Evolutionary conservation across 2,888 invertebrate species (phyloP), one percentile per base, ranked within the genome.

Genomic region (Drosophila paranaensis): DNA sequence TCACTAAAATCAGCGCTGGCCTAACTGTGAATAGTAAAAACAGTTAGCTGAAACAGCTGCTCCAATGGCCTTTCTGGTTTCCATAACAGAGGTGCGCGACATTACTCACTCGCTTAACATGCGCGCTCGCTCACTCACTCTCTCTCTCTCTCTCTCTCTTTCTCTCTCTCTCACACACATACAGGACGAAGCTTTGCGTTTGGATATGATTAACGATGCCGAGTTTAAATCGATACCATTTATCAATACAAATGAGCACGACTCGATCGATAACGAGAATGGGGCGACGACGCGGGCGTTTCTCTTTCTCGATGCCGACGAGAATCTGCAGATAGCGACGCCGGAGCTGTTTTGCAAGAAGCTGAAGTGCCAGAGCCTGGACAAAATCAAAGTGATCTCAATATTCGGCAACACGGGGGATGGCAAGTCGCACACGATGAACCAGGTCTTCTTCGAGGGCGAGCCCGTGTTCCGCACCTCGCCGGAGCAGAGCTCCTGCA

Each of bases 401-500:
- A 96, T 97, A 87, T 96, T 97, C 93, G 97, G 97, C 3, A 97
- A 96, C 88, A 96, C 96, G 0, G 97, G 97, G 0, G 97, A 96
- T 93, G 97, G 97, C 2, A 97, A 97, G 92, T 96, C 96, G 3
- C 94, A 95, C 87, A 96, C 96, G 0, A 92, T 97, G 87, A 97
- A 97, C 92, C 94, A 96, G 82, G 94, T 95, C 14, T 95, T 96
- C 90, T 96, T 95, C 89, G 92, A 94, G 77, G 95, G 95, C 1
- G 93, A 93, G 69, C 94, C 95, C 82, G 85, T 95, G 0, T 93
- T 93, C 68, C 89, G 88, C 37, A 93, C 92, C 33, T 92, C 92
- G 39, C 76, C 90, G 0, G 92, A 91, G 76, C 94, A 95, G 25
- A 94, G 94, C 71, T 96, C 96, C 78, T 96, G 96, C 86, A 97